Evolutionary conservation across 2,113 vertebrate species (phyloP), one percentile per base, ranked within the genome.

Genomic region (Perognathus longimembris): DNA sequence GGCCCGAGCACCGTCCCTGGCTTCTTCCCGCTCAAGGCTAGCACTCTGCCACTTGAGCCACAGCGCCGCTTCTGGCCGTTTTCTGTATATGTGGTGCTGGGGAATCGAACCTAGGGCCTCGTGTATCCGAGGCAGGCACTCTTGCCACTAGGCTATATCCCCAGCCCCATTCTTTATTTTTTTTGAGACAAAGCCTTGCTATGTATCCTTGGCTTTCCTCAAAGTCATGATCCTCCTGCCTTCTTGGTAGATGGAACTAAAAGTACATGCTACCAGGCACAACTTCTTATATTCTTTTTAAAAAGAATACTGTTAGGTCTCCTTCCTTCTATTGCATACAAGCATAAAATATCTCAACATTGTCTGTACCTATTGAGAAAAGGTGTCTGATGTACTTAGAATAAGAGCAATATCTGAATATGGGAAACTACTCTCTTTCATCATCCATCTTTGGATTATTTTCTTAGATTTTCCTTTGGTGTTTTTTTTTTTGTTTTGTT

Each of bases 341-440:
- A 66, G 20, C 67, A 74, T 40, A 63, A 45, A 45, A 45, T 45
- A 7, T 61, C 83, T 74, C 28, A 57, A 11, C 66, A 32, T 67
- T 42, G 21, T 67, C n/a, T 90, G 59, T 67, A 61, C 5, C 36
- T 28, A 67, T 69, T 3, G 76, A 66, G 36, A 71, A 76, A 28
- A 74, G 22, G 69, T 34, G 7, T 32, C 9, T 26, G 36, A 45
- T 30, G 36, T 59, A n/a, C 45, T 74, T 67, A 59, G 59, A 36
- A 69, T 42, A 42, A 79, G 67, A 78, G 11, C 57, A 66, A 40
- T 57, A 45, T 10, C 45, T 73, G 26, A 38, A 82, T 42, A 34
- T 38, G 26, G 69, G 70, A 87, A 94, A 87, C 38, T 45, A 54
- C 61, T 94, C 70, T 90, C 34, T 73, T 14, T 75, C 63, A n/a